Base-by-base conservation (phyloP, 1,140 invertebrate species). In the Pseudachorutes palmiensis region DNA sequence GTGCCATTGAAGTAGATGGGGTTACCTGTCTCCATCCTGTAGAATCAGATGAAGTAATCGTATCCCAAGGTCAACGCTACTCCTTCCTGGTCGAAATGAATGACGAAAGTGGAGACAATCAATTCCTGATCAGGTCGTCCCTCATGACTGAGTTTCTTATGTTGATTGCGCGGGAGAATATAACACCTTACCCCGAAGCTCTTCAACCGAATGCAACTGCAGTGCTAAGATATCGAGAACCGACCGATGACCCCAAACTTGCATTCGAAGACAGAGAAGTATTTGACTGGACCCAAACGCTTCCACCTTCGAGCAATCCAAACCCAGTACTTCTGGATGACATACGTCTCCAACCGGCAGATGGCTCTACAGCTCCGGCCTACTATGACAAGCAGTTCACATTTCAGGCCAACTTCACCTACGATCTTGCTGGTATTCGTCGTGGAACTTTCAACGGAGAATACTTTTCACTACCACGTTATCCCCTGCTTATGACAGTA, bases 1-100 rank as follows among this genome's bases (percentile, higher is more conserved):
- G 65, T 31, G 32, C 57, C 2, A 68, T 71, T 26, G 70, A 71
- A 48, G 70, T 68, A 0, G 70, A 71, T 24, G 70, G 66, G 0
- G 29, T 62, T 1, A 29, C 62, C 41, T 36, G 48, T 0, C 36
- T 33, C 24, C 29, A 58, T 22, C 36, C 48, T 1, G 64, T 62
- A 28, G 28, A 45, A 3, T 51, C 60, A 1, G 57, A 71, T 28
- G 49, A 55, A 26, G 64, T 60, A 1, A 33, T 45, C 22, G n/a
- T 71, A 2, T 26, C 62, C 16, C 24, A 64, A 2, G 70, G 45
- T 24, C 70, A 71, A 29, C 24, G 70, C 24, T 71, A 71, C 36
- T 71, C 70, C 14, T 64, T 68, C 2, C 32, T 71, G 9, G 60
- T 71, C 3, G 49, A 29, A 16, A 68, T 45, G 62, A 24, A 58